Conservation (phyloP, 2,113 vertebrate genomes). For the Lampris incognitus region DNA sequence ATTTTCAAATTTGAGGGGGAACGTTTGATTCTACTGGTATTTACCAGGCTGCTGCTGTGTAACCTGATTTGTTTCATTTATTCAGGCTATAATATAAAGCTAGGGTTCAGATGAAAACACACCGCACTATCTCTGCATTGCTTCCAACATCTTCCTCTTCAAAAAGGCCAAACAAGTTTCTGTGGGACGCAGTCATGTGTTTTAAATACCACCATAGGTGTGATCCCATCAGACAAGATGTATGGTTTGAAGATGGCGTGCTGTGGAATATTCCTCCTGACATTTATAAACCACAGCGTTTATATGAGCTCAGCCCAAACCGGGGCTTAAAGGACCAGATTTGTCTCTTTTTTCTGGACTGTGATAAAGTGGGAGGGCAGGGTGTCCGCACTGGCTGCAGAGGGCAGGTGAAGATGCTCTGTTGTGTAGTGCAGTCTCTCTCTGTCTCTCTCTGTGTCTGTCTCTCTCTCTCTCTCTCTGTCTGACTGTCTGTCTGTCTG, state of each 20-base stretch:
- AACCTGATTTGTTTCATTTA: slow-evolving; percentile 30
- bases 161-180: slow-evolving; percentile 76
- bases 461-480: no score
- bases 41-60: slow-evolving; percentile 18
- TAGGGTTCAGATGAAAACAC: slow-evolving; percentile 56
- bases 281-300: slow-evolving; percentile 77
- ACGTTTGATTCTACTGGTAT: not conserved
- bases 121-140: slow-evolving; percentile 37
- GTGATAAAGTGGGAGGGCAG: slow-evolving; percentile 49
- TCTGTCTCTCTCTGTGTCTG: slow-evolving; percentile 50
- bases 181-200: slow-evolving; percentile 54
- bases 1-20: no score
- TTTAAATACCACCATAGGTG: slow-evolving; percentile 75
- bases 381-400: slow-evolving; percentile 43
- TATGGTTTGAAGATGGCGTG: slow-evolving; percentile 65
- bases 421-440: slow-evolving; percentile 40
- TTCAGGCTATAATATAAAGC: slow-evolving; percentile 47
- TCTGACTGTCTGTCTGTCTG: no score
- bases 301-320: slow-evolving; percentile 61
- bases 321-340: slow-evolving; percentile 43
- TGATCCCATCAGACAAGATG: slow-evolving; percentile 61
- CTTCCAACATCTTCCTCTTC: slow-evolving; percentile 65
- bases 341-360: slow-evolving; percentile 22
- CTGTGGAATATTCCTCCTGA: slow-evolving; percentile 69
- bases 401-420: slow-evolving; percentile 47